A percentile compares a stretch with the other conserved stretches of the same genome.
Conservation (phyloP, 2,888 invertebrate species). For the Tenthredo scrophulariae region DNA sequence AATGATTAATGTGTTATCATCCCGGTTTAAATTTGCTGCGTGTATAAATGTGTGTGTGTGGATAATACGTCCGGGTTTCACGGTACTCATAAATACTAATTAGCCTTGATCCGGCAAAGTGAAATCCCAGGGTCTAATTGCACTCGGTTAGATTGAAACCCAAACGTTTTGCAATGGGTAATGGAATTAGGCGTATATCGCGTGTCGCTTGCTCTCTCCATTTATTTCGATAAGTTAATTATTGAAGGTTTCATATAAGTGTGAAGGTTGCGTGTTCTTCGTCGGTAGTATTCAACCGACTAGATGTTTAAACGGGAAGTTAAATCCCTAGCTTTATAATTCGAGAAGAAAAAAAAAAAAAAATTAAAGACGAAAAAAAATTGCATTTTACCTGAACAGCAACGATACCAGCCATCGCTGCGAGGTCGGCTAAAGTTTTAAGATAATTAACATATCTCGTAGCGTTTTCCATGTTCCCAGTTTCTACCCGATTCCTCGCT, state of each 20-base stretch:
- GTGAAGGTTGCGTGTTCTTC: constrained; percentile 6
- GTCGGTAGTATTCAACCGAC: neutral
- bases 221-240: constrained; percentile 32
- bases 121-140: constrained; percentile 28
- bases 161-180: neutral
- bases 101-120: constrained; percentile 31
- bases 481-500: constrained; percentile 65
- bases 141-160: neutral
- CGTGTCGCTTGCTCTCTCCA: neutral
- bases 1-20: neutral
- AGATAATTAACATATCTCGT: constrained; percentile 68
- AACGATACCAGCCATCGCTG: constrained; percentile 72
- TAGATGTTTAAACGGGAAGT: neutral
- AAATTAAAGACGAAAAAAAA: neutral
- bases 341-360: neutral
- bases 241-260: neutral
- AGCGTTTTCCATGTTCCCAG: constrained; percentile 67
- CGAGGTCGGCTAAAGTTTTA: constrained; percentile 70
- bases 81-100: neutral
- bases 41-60: neutral
- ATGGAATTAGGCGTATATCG: neutral
- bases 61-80: neutral
- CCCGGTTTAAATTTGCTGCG: neutral
- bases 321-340: neutral
- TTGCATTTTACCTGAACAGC: constrained; percentile 69